These are phyloP conservation scores for Micropoecilia bifurca DNA, from an alignment of 2,797 vertebrate genomes.

Conservation along the genomic window DNA sequence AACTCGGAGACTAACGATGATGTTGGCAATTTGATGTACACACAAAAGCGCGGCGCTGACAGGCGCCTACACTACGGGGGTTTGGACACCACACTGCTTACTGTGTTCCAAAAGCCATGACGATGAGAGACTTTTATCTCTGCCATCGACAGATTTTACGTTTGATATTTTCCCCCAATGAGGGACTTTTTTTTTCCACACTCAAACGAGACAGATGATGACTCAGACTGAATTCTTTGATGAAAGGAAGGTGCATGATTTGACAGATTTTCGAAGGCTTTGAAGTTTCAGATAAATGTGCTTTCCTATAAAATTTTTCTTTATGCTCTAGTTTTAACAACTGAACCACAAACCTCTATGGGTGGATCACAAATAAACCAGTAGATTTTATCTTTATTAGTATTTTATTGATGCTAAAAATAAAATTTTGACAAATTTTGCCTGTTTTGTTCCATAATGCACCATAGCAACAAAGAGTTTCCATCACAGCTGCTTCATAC, in stretches of 20 bases:
- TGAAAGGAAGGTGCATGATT: constrained; percentile 9
- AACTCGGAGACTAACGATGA: constrained; percentile 31
- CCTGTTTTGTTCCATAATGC: background rate
- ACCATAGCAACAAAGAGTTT: background rate
- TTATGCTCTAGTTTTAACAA: background rate
- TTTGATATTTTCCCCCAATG: constrained; percentile 14
- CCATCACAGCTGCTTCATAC: background rate
- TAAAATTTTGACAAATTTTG: background rate
- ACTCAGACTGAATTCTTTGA: background rate
- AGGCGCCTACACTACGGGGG: constrained; percentile 30
- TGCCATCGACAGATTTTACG: constrained; percentile 28
- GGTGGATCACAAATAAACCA: background rate
- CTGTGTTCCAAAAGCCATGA: constrained; percentile 16
- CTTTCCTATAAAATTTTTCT: background rate
- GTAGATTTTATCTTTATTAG: background rate
- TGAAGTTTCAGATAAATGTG: background rate
- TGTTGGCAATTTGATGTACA: constrained; percentile 18
- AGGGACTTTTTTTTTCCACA: background rate
- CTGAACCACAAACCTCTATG: background rate
- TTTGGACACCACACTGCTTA: constrained; percentile 10
- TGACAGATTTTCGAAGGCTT: background rate
- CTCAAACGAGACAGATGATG: constrained; percentile 2
- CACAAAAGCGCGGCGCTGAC: constrained; percentile 27
- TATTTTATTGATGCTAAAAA: background rate
- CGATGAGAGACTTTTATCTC: constrained; percentile 4